These are phyloP conservation scores for Cryptus viduatorius DNA, from an alignment of 2,888 invertebrate genomes.

Conservation along the genomic window DNA sequence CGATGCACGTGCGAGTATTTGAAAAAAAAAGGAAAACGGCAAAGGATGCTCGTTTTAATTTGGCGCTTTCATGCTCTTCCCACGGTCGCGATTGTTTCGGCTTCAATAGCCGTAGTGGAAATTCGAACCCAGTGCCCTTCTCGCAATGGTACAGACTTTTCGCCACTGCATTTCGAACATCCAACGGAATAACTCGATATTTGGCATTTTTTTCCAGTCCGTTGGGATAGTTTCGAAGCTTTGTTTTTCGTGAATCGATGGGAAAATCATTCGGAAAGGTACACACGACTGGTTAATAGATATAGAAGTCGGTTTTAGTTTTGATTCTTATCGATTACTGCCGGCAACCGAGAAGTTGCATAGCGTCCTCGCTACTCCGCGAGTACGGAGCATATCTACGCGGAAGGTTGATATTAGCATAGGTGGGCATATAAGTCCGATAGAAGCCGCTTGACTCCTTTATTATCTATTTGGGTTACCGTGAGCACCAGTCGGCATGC, in stretches of 20 bases:
- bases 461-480: conserved; percentile 81
- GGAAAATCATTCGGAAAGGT: not conserved
- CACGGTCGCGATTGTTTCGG: not conserved
- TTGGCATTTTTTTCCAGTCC: not conserved
- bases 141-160: no score
- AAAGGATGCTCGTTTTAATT: not conserved
- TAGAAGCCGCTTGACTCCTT: conserved; percentile 75
- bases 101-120: not conserved
- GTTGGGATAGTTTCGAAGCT: not conserved
- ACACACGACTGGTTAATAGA: not conserved
- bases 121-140: not conserved
- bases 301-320: conserved; percentile 26
- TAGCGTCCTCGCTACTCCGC: conserved; percentile 26
- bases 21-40: no score
- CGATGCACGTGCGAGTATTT: not conserved
- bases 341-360: conserved; percentile 25
- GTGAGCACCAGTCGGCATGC: conserved; percentile 42
- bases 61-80: not conserved
- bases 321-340: conserved; percentile 22
- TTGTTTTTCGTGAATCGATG: not conserved
- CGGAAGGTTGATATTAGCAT: conserved; percentile 70
- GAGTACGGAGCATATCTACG: conserved; percentile 34
- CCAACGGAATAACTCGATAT: not conserved
- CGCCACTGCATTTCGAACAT: no score
- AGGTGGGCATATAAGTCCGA: conserved; percentile 69